These are phyloP conservation scores for Rhizoglyphus robini DNA, from an alignment of 1,140 invertebrate species.

Conservation along the genomic window DNA sequence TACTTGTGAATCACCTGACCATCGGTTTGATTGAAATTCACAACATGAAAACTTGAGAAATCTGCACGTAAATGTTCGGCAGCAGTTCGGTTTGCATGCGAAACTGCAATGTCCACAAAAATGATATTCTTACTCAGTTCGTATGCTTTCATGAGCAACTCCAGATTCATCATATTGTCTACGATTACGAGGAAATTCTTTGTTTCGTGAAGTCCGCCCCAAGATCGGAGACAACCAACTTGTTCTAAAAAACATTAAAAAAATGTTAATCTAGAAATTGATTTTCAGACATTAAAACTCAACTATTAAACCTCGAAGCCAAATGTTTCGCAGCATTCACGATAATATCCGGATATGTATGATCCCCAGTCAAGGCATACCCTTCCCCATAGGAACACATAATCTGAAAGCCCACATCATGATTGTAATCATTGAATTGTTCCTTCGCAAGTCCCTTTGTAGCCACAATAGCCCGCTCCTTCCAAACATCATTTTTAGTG, in stretches of 20 bases:
- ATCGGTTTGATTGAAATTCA: background rate
- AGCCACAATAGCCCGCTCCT: background rate
- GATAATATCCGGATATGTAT: too few relatives aligned
- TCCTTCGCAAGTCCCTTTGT: background rate
- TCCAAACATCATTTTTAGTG: background rate
- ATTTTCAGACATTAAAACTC: too few relatives aligned
- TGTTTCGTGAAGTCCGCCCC: background rate
- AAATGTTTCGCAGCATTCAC: too few relatives aligned
- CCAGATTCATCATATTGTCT: too few relatives aligned
- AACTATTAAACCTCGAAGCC: too few relatives aligned
- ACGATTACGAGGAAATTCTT: background rate
- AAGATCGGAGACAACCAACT: constrained; percentile 1
- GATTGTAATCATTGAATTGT: background rate
- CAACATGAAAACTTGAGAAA: background rate
- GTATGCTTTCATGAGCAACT: background rate
- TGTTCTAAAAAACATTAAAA: too few relatives aligned
- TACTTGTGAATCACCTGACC: background rate
- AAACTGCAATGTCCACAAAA: constrained; percentile 1
- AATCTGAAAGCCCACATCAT: constrained; percentile 14
- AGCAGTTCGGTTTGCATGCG: constrained; percentile 1
- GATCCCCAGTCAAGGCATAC: constrained; percentile 1
- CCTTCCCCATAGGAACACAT: constrained; percentile 9
- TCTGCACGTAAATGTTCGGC: constrained; percentile 8
- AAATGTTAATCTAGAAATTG: too few relatives aligned
- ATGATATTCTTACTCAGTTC: background rate